phyloP scores from a whole-genome alignment of 2,888 invertebrate genomes.

The Biston stratarius region DNA sequence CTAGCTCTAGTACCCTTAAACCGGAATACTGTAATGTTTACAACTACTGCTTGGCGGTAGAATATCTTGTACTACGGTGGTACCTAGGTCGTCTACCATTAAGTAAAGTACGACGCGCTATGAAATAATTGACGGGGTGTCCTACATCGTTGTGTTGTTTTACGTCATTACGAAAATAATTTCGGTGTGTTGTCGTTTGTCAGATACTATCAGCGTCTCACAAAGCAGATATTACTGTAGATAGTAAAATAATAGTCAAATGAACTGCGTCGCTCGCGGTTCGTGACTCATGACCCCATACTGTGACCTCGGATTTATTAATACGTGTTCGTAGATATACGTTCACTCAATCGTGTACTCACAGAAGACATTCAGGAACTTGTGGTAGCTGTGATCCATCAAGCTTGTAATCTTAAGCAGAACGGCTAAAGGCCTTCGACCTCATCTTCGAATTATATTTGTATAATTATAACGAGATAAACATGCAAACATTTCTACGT shows the following conservation, averaged over 20 bases:
- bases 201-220: neutral
- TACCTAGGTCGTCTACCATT: no score
- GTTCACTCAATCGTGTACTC: neutral
- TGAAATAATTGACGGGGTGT: neutral
- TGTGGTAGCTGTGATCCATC: slow-evolving; percentile 6
- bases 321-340: neutral
- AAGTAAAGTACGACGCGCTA: neutral
- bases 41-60: no score
- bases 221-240: neutral
- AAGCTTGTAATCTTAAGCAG: slow-evolving; percentile 4
- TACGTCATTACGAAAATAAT: neutral
- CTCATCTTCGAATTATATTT: neutral
- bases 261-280: neutral
- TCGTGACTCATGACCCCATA: slow-evolving; percentile 3
- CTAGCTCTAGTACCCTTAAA: no score
- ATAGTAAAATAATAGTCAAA: slow-evolving; percentile 4
- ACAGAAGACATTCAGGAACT: slow-evolving; percentile 8
- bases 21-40: no score
- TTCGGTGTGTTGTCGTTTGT: neutral
- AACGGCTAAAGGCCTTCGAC: neutral
- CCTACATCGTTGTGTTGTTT: neutral
- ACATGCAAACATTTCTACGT: no score
- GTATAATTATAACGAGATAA: neutral
- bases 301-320: neutral
- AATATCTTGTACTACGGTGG: no score